phyloP scores from a whole-genome alignment of 2,797 vertebrate genomes.

The Leptodactylus fallax region DNA sequence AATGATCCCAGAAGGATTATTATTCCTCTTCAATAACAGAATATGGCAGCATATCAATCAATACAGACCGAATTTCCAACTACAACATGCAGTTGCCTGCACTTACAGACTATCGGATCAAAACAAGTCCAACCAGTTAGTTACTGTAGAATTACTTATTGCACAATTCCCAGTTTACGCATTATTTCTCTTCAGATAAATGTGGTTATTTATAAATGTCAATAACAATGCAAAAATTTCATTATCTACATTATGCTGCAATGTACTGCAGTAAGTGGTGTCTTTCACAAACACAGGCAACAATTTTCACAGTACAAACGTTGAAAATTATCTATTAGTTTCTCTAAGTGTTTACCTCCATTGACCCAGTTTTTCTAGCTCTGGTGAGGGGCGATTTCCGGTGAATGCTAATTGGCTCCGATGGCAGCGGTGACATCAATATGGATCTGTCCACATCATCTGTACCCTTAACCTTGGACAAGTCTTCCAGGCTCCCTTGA shows the following conservation, averaged over 20 bases:
- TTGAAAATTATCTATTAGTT: not conserved
- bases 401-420: conserved; percentile 83
- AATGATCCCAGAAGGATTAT: no score
- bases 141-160: not conserved
- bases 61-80: not conserved
- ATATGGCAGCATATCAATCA: not conserved
- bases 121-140: not conserved
- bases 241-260: not conserved
- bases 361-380: conserved; percentile 93
- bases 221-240: not conserved
- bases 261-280: not conserved
- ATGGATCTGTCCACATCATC: conserved; percentile 83
- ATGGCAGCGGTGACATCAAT: conserved; percentile 76
- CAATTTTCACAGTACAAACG: not conserved
- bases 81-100: not conserved
- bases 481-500: conserved; percentile 90
- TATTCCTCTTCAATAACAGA: not conserved
- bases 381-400: conserved; percentile 89
- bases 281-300: not conserved
- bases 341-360: conserved; percentile 85
- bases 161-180: not conserved
- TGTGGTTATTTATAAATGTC: not conserved
- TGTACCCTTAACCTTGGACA: conserved; percentile 71
- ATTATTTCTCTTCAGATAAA: not conserved
- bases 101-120: not conserved